Evolutionary conservation across 2,888 invertebrate species (phyloP).

Genomic region (Trissonchulus latispiculum): DNA sequence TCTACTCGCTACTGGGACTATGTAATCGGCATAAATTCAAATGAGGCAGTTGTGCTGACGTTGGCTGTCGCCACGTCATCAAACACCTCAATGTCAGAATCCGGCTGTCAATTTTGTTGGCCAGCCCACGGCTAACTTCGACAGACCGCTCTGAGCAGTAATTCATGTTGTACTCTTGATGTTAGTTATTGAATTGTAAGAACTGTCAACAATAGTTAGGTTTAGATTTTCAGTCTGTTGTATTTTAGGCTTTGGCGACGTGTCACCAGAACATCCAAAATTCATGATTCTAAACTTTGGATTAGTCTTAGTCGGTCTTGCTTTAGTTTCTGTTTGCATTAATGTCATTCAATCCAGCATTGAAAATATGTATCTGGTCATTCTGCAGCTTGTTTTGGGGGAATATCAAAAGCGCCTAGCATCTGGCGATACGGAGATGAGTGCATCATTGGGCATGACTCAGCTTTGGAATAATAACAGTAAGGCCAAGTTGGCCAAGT

Average conservation of each 20-base stretch:
- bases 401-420: conserved; percentile 9
- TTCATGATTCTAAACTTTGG: conserved; percentile 22
- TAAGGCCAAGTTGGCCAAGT: conserved; percentile 40
- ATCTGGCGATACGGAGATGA: not conserved
- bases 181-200: too few relatives aligned
- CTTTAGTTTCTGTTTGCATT: conserved; percentile 21
- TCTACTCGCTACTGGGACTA: too few relatives aligned
- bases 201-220: too few relatives aligned
- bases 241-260: conserved; percentile 24
- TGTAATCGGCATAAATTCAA: too few relatives aligned
- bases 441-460: conserved; percentile 16
- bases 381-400: conserved; percentile 12
- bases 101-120: too few relatives aligned
- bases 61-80: too few relatives aligned
- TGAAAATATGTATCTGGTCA: conserved; percentile 21
- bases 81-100: too few relatives aligned
- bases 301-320: conserved; percentile 23
- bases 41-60: too few relatives aligned
- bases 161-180: too few relatives aligned
- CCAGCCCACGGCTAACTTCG: too few relatives aligned
- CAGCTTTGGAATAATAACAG: conserved; percentile 38
- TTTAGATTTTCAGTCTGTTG: not conserved
- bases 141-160: too few relatives aligned
- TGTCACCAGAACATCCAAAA: conserved; percentile 21
- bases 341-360: conserved; percentile 20